Percentiles rank a stretch among this genome's conserved stretches.
Conservation (phyloP, 1,140 invertebrate genomes). For the Frieseomelitta varia region DNA sequence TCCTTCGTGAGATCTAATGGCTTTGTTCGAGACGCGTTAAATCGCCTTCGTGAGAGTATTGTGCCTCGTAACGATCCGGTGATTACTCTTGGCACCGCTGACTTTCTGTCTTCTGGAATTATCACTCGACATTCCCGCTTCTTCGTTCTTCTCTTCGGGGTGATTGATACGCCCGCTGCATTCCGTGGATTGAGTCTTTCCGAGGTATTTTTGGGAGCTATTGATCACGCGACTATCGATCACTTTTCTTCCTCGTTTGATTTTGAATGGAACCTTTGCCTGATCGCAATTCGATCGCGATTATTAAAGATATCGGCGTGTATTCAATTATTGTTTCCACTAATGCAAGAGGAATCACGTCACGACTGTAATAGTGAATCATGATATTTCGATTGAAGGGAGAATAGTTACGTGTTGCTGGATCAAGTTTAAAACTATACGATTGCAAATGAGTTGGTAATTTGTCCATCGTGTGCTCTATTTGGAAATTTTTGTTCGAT, state of each 20-base stretch:
- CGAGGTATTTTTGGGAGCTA: not conserved
- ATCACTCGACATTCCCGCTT: not conserved
- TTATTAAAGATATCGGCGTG: no score
- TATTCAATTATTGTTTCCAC: no score
- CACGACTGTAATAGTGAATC: not conserved
- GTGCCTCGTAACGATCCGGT: conserved; percentile 6
- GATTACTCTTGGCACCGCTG: not conserved
- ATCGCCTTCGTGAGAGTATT: not conserved
- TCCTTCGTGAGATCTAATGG: conserved; percentile 1
- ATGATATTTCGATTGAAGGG: not conserved
- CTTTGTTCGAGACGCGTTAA: conserved; percentile 4
- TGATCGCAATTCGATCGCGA: no score
- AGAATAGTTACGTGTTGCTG: not conserved
- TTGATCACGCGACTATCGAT: not conserved
- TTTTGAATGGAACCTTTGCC: no score
- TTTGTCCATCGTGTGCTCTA: no score
- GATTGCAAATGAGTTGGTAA: not conserved
- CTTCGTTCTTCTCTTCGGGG: not conserved
- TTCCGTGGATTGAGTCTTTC: not conserved
- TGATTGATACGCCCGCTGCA: not conserved
- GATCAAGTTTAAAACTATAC: not conserved
- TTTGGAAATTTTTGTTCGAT: no score
- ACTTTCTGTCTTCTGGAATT: not conserved
- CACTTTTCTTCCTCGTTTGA: no score
- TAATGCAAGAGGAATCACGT: not conserved